phyloP scores from a whole-genome alignment of 2,113 vertebrate genomes.

The Cavia aperea region DNA sequence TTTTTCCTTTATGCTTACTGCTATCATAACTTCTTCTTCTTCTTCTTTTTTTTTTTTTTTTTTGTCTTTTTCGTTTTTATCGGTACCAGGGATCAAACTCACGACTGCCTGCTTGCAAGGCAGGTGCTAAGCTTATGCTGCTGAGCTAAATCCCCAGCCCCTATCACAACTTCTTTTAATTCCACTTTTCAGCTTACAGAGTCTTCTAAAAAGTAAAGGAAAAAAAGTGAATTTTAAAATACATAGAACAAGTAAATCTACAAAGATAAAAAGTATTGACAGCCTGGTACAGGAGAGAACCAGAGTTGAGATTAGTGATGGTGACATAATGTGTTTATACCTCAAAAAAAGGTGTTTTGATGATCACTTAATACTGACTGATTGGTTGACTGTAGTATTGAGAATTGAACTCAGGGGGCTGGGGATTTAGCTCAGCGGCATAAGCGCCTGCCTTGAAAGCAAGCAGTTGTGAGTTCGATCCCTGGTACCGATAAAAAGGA shows the following conservation, averaged over 20 bases:
- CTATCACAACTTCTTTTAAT: background rate
- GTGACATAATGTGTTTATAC: background rate
- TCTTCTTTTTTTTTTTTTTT: too few species aligned
- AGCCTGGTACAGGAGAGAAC: background rate
- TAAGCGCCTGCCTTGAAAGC: too few species aligned
- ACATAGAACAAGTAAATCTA: background rate
- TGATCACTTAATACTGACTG: background rate
- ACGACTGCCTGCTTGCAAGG: too few species aligned
- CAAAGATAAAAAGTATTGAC: slow-evolving; percentile 12
- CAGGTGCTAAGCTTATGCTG: too few species aligned
- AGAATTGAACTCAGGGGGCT: background rate
- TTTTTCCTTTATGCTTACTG: slow-evolving; percentile 5
- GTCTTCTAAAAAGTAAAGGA: background rate
- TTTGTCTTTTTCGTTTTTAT: too few species aligned
- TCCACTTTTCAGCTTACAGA: slow-evolving; percentile 20
- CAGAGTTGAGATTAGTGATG: background rate
- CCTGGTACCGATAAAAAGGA: too few species aligned
- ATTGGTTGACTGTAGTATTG: background rate
- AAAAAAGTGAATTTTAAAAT: slow-evolving; percentile 23
- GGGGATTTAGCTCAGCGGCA: too few species aligned
- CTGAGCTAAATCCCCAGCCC: too few species aligned
- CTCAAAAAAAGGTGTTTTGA: background rate
- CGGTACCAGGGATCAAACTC: too few species aligned
- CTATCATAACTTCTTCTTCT: background rate
- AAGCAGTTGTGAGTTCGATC: too few species aligned